These are phyloP conservation scores for Ditula angustiorana DNA, from an alignment of 2,888 invertebrate species.

Conservation along the genomic window DNA sequence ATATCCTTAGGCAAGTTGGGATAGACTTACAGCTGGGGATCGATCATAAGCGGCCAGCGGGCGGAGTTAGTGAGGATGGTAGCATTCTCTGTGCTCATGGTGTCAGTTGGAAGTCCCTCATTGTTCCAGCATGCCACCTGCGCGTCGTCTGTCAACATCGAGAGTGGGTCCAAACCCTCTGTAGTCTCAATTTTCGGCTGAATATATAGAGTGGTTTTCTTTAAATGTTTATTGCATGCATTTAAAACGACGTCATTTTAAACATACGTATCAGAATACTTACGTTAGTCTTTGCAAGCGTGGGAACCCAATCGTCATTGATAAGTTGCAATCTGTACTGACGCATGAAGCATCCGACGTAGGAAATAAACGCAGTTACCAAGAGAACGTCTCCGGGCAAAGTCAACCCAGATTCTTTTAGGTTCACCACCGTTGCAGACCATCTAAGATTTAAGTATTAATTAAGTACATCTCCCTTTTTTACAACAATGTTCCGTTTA, in stretches of 20 bases:
- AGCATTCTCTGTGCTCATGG: conserved; percentile 98
- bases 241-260: too few relatives aligned
- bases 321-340: conserved; percentile 92
- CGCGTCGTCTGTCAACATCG: conserved; percentile 96
- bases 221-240: too few relatives aligned
- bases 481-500: too few relatives aligned
- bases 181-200: conserved; percentile 92
- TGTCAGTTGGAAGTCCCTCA: conserved; percentile 95
- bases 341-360: conserved; percentile 97
- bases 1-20: background rate
- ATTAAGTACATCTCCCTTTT: too few relatives aligned
- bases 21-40: conserved; percentile 90
- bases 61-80: conserved; percentile 95
- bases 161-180: conserved; percentile 91
- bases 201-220: conserved; percentile 28
- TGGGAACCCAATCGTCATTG: conserved; percentile 92
- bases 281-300: conserved; percentile 88
- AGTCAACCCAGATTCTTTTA: conserved; percentile 89
- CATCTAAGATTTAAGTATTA: conserved; percentile 58
- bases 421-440: conserved; percentile 81
- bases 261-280: conserved; percentile 42
- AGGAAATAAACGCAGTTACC: conserved; percentile 97
- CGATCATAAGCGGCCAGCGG: conserved; percentile 97
- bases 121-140: conserved; percentile 98
- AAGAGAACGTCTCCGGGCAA: conserved; percentile 96